Evolutionary conservation across 1,140 invertebrate species (phyloP).

Genomic region (Latrodectus geometricus): DNA sequence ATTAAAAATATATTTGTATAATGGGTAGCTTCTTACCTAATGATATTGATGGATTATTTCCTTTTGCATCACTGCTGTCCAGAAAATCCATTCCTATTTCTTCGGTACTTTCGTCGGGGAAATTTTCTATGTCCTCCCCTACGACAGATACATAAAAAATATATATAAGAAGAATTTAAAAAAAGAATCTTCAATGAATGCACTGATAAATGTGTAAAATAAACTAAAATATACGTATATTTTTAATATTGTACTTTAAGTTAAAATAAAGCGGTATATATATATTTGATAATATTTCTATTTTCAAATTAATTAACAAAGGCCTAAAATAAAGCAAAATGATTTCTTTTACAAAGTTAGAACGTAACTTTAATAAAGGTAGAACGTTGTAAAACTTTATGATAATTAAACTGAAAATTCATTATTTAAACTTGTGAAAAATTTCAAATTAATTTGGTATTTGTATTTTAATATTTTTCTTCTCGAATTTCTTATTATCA

Average conservation of each 20-base stretch:
- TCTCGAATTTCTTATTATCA: too few species aligned
- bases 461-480: too few species aligned
- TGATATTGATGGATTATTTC: not conserved
- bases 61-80: not conserved
- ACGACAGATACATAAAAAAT: not conserved
- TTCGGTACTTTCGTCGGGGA: constrained; percentile 33
- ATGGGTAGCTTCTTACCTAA: not conserved
- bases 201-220: not conserved
- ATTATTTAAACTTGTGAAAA: too few species aligned
- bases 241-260: not conserved
- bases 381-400: too few species aligned
- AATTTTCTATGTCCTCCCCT: constrained; percentile 39
- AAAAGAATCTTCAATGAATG: not conserved
- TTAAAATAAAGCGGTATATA: not conserved
- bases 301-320: too few species aligned
- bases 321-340: too few species aligned
- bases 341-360: too few species aligned
- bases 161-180: not conserved
- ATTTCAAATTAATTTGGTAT: too few species aligned
- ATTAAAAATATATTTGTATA: too few species aligned
- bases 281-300: not conserved
- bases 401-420: too few species aligned
- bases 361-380: too few species aligned
- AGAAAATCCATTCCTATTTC: not conserved
- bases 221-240: not conserved